Evolutionary conservation across 2,113 vertebrate genomes (phyloP), one percentile per base, ranked within the genome.

Genomic region (Progne subis): DNA sequence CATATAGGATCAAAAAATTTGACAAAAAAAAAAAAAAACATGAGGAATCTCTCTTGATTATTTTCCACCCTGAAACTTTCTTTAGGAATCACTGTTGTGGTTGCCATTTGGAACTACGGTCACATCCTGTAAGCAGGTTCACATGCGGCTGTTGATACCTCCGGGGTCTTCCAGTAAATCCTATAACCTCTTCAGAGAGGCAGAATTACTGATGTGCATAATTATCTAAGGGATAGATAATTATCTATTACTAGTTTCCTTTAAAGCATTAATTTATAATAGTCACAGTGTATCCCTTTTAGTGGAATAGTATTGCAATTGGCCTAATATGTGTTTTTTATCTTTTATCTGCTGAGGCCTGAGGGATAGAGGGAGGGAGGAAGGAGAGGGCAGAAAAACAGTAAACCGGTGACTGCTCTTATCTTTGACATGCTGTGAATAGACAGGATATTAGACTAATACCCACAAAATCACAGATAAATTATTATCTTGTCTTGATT

Each of bases 391-490:
- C 92, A 94, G 71, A 97, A 94, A 94, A 97, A 97, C 96, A 97
- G 98, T 98, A 98, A 98, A 98, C 98, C 12, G 9, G 96, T 98
- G 97, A 98, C 97, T 98, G 97, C 96, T 98, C 97, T 98, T 98
- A 98, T 98, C 98, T 98, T 97, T 98, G 98, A 98, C 97, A 98
- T 97, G 96, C 97, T 98, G 97, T 96, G 98, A 98, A 98, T 96
- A 93, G 96, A 88, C 95, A 76, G 79, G 96, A 97, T 94, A 97
- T 98, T 98, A 98, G 97, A 98, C 98, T 98, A 98, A 98, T 98
- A 95, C 96, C 95, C 96, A 94, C 93, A 93, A 97, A 97, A 96
- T 94, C 92, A 97, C 82, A 91, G 94, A 98, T 97, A 97, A 98
- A 98, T 98, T 90, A 98, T 98, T 98, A 98, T 98, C 96, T 95